Base-by-base conservation (phyloP, 2,113 vertebrate species). In the Rallus limicola region DNA sequence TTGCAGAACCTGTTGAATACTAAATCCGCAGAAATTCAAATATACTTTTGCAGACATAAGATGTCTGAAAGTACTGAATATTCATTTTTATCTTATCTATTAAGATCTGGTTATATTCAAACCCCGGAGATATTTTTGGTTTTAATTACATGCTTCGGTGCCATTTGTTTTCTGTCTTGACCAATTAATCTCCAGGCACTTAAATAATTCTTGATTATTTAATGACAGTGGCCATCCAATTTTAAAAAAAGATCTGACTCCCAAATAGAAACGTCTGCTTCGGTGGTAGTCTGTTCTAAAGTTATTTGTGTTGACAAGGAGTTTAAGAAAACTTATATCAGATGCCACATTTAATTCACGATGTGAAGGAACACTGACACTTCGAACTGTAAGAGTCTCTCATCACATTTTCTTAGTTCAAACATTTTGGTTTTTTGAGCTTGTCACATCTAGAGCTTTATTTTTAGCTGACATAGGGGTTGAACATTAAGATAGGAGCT, bases 221-320 rank as follows among this genome's bases (percentile, higher is more conserved):
- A 18, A 46, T 46, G 17, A 68, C 65, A 87, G 62, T 7, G 44
- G 78, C 40, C 70, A 95, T 75, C 36, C 2, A 10, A 96, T 91
- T 86, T 46, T 17, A 46, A 58, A 69, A 91, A 87, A 92, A 85
- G 69, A 89, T 91, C 78, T 89, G 90, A 89, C 40, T 92, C 50
- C 13, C 58, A 89, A 81, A 92, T 1, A 91, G 82, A 92, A 94
- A 93, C 0, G 65, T 76, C 96, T 96, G 77, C 81, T 77, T 72
- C 31, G 9, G 40, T 94, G 74, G 46, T 33, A 89, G 50, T 63
- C 69, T 63, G 46, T 89, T 89, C 92, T 91, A 76, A 77, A 85
- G 34, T 88, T 91, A 96, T 96, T 85, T 94, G 55, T 89, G 91
- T 86, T 96, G 96, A 94, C 95, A 96, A 86, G 86, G 77, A 93